Percentiles rank a stretch among this genome's conserved stretches.
These are phyloP conservation scores for Notodonta ziczac DNA, from an alignment of 2,888 invertebrate species.

Conservation along the genomic window DNA sequence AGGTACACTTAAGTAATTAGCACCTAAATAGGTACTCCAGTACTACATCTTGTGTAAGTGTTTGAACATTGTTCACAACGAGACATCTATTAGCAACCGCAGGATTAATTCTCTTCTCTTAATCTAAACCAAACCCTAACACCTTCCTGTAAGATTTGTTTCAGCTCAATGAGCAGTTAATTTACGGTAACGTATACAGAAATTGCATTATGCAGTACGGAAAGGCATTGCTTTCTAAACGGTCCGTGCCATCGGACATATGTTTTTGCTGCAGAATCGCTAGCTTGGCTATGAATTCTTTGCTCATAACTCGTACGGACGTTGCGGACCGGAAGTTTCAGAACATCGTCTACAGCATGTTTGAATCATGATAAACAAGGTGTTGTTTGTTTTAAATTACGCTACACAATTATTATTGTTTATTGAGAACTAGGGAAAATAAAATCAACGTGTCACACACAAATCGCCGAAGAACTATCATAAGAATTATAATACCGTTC, in stretches of 20 bases:
- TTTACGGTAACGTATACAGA: constrained; percentile 40
- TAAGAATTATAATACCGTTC: neutral
- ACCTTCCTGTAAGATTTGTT: constrained; percentile 21
- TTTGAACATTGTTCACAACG: constrained; percentile 46
- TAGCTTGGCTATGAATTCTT: constrained; percentile 27
- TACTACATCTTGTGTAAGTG: constrained; percentile 40
- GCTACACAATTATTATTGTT: neutral
- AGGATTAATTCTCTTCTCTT: constrained; percentile 19
- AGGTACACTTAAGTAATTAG: neutral
- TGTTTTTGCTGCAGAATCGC: constrained; percentile 43
- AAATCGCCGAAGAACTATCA: neutral
- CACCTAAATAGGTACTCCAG: constrained; percentile 19
- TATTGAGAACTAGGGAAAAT: neutral
- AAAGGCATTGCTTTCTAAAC: constrained; percentile 61
- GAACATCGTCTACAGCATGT: constrained; percentile 23
- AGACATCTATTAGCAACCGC: constrained; percentile 38
- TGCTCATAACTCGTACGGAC: constrained; percentile 21
- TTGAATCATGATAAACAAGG: constrained; percentile 6
- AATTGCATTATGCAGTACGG: constrained; percentile 54
- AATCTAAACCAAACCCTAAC: constrained; percentile 32
- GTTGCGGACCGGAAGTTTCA: constrained; percentile 26
- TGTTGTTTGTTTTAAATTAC: neutral
- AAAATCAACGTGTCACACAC: neutral
- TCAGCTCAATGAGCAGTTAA: constrained; percentile 20
- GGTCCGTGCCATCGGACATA: constrained; percentile 41